Evolutionary conservation across 2,888 invertebrate species (phyloP), one percentile per base, ranked within the genome.

Genomic region (Koerneria pararmatus): DNA sequence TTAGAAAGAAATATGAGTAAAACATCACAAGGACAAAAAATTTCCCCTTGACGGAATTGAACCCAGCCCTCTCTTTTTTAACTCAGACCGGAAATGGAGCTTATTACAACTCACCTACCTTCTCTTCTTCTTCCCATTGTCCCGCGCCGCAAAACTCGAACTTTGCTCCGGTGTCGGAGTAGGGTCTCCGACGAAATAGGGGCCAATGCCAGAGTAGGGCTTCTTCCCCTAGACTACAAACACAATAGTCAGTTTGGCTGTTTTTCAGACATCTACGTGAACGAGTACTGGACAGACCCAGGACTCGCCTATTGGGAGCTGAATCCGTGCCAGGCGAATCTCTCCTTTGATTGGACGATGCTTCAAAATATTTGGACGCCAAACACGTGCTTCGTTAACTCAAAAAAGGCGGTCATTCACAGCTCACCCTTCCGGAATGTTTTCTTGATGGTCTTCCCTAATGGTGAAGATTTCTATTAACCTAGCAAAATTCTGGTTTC

Each of bases 271-370:
- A 69, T 83, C 65, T 83, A 83, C 67, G 78, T 83, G 69, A 83
- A 83, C 69, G 83, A 83, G 69, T 80, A 80, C 64, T 83, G 83
- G 83, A 77, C 74, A 27, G 83, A 83, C 68, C 81, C 82, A 6
- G 79, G 78, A 1, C 67, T 83, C 32, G 72, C 75, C 15, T 83
- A 80, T 69, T 76, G 74, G 59, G 72, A 77, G 59, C 72, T 82
- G 71, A 75, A 81, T 63, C 83, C 83, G 1, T 83, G 83, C 70
- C 82, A 83, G 41, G 49, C 35, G 37, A 83, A 83, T 68, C 63
- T 83, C 35, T 77, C 80, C 8, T 79, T 83, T 64, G 82, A 82
- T 69, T 76, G 77, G 72, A 78, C 73, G 46, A 77, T 83, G 66
- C 73, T 77, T 68, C 72, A 78, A 57, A 76, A 71, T 46, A 79